These are phyloP conservation scores for Lutraria rhynchaena DNA, from an alignment of 1,140 invertebrate species.

Conservation along the genomic window DNA sequence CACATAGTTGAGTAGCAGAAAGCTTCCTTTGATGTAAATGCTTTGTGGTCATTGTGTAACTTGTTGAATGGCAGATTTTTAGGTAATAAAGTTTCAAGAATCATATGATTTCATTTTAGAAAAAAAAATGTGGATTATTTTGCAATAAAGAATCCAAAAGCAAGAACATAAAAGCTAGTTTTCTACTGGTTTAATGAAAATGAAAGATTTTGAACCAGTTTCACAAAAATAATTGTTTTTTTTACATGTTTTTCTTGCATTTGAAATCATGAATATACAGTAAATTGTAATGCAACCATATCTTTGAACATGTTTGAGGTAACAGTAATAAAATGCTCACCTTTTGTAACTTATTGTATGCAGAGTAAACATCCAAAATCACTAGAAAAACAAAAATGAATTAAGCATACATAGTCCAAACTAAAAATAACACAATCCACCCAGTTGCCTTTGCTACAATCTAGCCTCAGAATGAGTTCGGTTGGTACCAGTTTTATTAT, in stretches of 20 bases:
- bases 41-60: no score
- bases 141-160: background rate
- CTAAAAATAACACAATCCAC: background rate
- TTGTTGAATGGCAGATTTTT: no score
- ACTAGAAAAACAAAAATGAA: constrained; percentile 25
- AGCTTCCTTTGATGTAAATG: constrained; percentile 51
- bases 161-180: constrained; percentile 51
- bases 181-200: background rate
- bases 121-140: no score
- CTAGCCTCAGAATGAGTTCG: no score
- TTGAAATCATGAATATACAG: no score
- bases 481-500: no score
- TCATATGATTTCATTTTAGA: no score
- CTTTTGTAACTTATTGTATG: background rate
- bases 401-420: constrained; percentile 39
- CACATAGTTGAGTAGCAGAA: background rate
- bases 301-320: no score
- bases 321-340: constrained; percentile 21
- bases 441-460: background rate
- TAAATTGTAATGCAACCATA: no score
- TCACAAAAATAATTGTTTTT: constrained; percentile 8
- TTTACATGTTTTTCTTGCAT: no score
- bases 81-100: no score
- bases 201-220: constrained; percentile 35
- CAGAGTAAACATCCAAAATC: background rate